These are phyloP conservation scores for Pagrus major DNA, from an alignment of 2,113 vertebrate genomes.

Conservation along the genomic window DNA sequence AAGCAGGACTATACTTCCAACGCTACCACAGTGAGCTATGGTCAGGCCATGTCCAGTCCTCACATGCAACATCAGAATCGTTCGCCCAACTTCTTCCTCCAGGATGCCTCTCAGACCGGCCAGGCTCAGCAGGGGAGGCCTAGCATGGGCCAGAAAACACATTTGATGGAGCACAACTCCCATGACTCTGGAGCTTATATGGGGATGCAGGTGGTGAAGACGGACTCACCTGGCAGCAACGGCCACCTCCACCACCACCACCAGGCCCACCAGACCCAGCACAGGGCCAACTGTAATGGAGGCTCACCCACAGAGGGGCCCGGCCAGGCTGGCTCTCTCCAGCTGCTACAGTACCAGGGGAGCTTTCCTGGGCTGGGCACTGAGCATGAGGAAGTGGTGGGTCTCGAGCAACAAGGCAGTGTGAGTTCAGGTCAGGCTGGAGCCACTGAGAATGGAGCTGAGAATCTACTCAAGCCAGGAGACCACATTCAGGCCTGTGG, in stretches of 20 bases:
- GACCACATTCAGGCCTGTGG: slow-evolving; percentile 92
- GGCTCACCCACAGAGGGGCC: slow-evolving; percentile 87
- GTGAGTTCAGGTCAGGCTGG: slow-evolving; percentile 77
- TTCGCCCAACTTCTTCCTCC: slow-evolving; percentile 98
- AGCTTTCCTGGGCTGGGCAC: slow-evolving; percentile 90
- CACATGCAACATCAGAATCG: slow-evolving; percentile 93
- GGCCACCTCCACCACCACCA: slow-evolving; percentile 84
- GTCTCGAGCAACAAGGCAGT: slow-evolving; percentile 78
- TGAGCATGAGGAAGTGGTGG: slow-evolving; percentile 86
- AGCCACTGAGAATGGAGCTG: slow-evolving; percentile 84
- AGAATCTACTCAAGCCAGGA: slow-evolving; percentile 91
- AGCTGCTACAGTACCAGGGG: slow-evolving; percentile 97
- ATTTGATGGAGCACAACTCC: slow-evolving; percentile 86
- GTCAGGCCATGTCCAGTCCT: slow-evolving; percentile 92
- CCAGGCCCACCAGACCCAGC: slow-evolving; percentile 85
- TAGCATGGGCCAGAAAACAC: slow-evolving; percentile 80
- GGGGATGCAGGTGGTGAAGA: slow-evolving; percentile 90
- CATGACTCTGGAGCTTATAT: slow-evolving; percentile 83
- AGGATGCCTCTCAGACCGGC: slow-evolving; percentile 90
- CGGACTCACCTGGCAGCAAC: slow-evolving; percentile 88
- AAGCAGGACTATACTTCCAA: slow-evolving; percentile 93
- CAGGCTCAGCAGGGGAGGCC: slow-evolving; percentile 80
- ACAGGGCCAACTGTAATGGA: slow-evolving; percentile 91
- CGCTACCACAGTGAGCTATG: slow-evolving; percentile 83
- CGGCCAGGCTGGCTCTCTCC: slow-evolving; percentile 90